Percentiles rank a stretch among this genome's conserved stretches.
Conservation (phyloP, 2,113 vertebrate species). For the Neodontobutis hainanensis region DNA sequence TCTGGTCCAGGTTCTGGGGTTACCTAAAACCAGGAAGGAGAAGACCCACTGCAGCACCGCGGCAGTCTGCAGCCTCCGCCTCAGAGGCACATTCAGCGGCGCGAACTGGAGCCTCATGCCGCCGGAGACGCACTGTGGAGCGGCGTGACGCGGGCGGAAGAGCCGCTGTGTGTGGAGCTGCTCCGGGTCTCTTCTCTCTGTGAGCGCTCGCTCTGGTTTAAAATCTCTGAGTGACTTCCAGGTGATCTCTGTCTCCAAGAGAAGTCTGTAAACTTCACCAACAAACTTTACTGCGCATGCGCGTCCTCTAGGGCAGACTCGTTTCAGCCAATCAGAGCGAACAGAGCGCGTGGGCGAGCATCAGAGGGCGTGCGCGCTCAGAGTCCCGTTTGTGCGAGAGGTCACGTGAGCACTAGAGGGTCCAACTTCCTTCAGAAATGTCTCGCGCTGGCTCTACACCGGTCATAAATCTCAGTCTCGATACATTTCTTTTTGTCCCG, state of each 20-base stretch:
- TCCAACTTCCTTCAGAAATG: too few species aligned
- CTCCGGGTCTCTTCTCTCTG: neutral
- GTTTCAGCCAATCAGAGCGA: conserved; percentile 49
- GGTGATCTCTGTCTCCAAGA: too few species aligned
- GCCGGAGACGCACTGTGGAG: conserved; percentile 2
- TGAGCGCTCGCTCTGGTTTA: too few species aligned
- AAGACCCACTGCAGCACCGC: conserved; percentile 84
- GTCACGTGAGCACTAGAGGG: neutral
- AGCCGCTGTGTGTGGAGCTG: neutral
- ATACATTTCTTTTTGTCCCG: too few species aligned
- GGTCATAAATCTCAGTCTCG: too few species aligned
- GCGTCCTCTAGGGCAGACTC: conserved; percentile 17
- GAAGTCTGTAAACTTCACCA: conserved; percentile 18
- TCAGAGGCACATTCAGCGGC: conserved; percentile 78
- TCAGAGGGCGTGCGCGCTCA: conserved; percentile 5
- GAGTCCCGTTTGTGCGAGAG: neutral
- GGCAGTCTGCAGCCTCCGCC: conserved; percentile 82
- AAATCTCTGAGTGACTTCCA: neutral
- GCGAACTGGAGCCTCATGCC: conserved; percentile 84
- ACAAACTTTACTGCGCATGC: conserved; percentile 42
- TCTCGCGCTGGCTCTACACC: too few species aligned
- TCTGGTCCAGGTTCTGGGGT: neutral
- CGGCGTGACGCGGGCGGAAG: neutral
- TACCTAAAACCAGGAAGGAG: conserved; percentile 82
- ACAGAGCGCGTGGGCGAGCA: neutral